A percentile compares a stretch with the other conserved stretches of the same genome.
phyloP scores from a whole-genome alignment of 2,888 invertebrate genomes.

The Pocota personata region DNA sequence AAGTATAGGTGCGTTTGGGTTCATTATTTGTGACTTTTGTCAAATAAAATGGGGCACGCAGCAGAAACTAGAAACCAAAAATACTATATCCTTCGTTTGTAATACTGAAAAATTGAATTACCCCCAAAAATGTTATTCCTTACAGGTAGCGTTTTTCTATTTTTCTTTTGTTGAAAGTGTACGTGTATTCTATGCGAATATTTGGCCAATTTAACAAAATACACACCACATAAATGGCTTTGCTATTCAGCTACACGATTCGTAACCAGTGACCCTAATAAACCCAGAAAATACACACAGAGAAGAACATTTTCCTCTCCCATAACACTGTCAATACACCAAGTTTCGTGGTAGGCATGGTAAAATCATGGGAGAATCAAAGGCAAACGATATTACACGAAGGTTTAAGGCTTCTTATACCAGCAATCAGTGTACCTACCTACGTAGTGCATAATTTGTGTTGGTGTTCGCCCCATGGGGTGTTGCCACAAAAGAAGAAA shows the following conservation, averaged over 20 bases:
- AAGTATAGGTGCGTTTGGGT: background rate
- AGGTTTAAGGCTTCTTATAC: conserved; percentile 19
- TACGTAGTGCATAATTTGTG: conserved; percentile 31
- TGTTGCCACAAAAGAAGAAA: background rate
- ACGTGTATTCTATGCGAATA: conserved; percentile 27
- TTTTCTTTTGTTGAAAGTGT: conserved; percentile 3
- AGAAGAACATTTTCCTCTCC: background rate
- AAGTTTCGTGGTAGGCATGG: background rate
- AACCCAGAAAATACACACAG: conserved; percentile 30
- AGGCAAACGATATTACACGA: background rate
- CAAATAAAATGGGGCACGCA: background rate
- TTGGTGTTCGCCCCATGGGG: conserved; percentile 6
- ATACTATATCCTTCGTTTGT: too few species aligned
- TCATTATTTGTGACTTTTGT: conserved; percentile 16
- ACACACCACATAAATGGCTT: conserved; percentile 60
- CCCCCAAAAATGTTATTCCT: conserved; percentile 13
- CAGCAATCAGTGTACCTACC: conserved; percentile 18
- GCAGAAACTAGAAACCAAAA: conserved; percentile 31
- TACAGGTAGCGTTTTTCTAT: background rate
- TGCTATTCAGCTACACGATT: conserved; percentile 48
- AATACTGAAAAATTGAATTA: conserved; percentile 35
- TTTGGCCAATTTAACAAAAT: conserved; percentile 57
- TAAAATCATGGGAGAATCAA: background rate
- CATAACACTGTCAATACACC: background rate
- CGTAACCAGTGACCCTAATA: conserved; percentile 55